A percentile compares a stretch with the other conserved stretches of the same genome.
phyloP scores from a whole-genome alignment of 2,888 invertebrate genomes.

The Scrobipalpa atriplicella region DNA sequence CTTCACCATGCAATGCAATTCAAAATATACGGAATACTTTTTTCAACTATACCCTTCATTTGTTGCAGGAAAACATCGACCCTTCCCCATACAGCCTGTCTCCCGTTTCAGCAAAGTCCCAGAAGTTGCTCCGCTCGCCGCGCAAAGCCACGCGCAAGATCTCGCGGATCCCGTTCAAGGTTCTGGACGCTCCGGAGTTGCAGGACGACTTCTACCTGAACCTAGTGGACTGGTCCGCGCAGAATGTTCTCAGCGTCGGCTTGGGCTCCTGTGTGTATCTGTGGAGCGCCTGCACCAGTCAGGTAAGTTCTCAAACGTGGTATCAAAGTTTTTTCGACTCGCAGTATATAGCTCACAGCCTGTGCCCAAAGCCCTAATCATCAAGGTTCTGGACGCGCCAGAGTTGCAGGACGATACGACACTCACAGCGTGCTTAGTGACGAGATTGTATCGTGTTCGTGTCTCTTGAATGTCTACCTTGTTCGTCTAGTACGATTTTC shows the following conservation, averaged over 20 bases:
- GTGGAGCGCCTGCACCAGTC: constrained; percentile 99
- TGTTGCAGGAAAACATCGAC: constrained; percentile 88
- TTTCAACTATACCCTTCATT: constrained; percentile 32
- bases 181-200: constrained; percentile 97
- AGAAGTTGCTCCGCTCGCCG: constrained; percentile 96
- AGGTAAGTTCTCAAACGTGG: constrained; percentile 73
- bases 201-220: constrained; percentile 99
- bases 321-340: neutral
- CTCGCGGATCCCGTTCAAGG: constrained; percentile 98
- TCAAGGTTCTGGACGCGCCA: no score
- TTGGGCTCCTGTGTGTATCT: constrained; percentile 98
- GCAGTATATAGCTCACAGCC: no score
- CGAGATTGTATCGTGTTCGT: no score
- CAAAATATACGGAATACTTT: no score
- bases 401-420: no score
- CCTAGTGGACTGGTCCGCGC: constrained; percentile 99
- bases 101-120: constrained; percentile 97
- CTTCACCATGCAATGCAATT: no score
- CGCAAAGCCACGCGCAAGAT: constrained; percentile 99
- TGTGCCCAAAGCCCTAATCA: no score
- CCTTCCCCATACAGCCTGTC: constrained; percentile 96
- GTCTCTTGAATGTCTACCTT: no score
- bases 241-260: constrained; percentile 99
- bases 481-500: no score
- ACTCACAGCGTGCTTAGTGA: no score